phyloP scores from a whole-genome alignment of 2,113 vertebrate genomes.

The Oenanthe melanoleuca region DNA sequence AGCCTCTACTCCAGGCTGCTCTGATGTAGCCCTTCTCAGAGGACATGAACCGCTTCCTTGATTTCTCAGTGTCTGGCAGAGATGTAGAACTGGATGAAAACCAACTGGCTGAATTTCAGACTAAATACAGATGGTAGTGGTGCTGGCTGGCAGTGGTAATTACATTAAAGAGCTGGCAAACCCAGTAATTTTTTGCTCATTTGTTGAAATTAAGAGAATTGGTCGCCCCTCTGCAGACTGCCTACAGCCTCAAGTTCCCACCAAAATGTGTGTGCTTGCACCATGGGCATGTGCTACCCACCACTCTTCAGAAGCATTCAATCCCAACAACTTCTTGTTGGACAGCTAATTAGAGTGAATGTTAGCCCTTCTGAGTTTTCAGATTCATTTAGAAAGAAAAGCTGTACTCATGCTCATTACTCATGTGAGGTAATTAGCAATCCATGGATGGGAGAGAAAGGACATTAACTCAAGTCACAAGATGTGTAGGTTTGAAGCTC shows the following conservation, averaged over 20 bases:
- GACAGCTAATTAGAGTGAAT: not conserved
- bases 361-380: not conserved
- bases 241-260: not conserved
- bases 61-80: slow-evolving; percentile 44
- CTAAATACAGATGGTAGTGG: slow-evolving; percentile 52
- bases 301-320: not conserved
- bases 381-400: not conserved
- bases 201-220: slow-evolving; percentile 13
- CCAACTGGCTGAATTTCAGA: slow-evolving; percentile 49
- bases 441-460: not conserved
- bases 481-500: not conserved
- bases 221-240: not conserved
- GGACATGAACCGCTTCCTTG: not conserved
- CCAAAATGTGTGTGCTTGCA: not conserved
- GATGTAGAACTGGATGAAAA: slow-evolving; percentile 38
- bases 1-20: not conserved
- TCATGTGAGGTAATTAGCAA: not conserved
- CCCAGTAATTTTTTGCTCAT: not conserved
- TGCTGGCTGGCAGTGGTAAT: slow-evolving; percentile 38
- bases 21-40: not conserved
- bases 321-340: not conserved
- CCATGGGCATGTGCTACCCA: not conserved
- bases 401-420: not conserved
- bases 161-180: not conserved
- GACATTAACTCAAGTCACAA: not conserved